phyloP scores from a whole-genome alignment of 2,888 invertebrate species.

The Linyphia triangularis region DNA sequence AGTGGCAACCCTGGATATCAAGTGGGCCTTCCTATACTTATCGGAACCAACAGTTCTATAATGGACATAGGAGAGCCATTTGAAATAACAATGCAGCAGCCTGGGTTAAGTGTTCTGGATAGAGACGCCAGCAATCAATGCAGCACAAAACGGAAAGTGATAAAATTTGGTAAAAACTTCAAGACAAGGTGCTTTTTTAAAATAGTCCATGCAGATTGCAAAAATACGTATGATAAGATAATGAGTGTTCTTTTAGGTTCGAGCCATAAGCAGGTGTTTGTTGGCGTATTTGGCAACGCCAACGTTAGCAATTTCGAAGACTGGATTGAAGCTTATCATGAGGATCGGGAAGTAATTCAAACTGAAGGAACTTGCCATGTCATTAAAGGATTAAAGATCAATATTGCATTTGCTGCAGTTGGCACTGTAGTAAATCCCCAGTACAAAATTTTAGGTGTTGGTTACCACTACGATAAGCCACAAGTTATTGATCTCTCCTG shows the following conservation, averaged over 20 bases:
- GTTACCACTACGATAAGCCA: constrained; percentile 77
- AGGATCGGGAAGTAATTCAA: background rate
- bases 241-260: constrained; percentile 32
- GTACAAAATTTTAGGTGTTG: constrained; percentile 81
- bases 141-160: background rate
- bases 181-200: constrained; percentile 52
- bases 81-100: background rate
- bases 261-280: constrained; percentile 27
- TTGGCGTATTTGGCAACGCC: constrained; percentile 72
- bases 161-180: constrained; percentile 70
- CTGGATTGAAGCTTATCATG: constrained; percentile 68
- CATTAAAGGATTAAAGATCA: constrained; percentile 79
- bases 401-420: constrained; percentile 81
- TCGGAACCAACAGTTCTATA: constrained; percentile 79
- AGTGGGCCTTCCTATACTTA: constrained; percentile 84
- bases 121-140: constrained; percentile 9
- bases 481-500: constrained; percentile 25
- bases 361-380: constrained; percentile 72
- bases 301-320: constrained; percentile 53
- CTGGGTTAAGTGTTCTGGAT: constrained; percentile 17
- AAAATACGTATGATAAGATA: constrained; percentile 21
- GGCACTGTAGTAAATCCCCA: constrained; percentile 81
- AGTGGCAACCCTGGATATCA: constrained; percentile 91
- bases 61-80: constrained; percentile 1
- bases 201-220: background rate